Percentiles rank a stretch among this genome's conserved stretches.
phyloP scores from a whole-genome alignment of 2,888 invertebrate species.

The Diplazon laetatorius region DNA sequence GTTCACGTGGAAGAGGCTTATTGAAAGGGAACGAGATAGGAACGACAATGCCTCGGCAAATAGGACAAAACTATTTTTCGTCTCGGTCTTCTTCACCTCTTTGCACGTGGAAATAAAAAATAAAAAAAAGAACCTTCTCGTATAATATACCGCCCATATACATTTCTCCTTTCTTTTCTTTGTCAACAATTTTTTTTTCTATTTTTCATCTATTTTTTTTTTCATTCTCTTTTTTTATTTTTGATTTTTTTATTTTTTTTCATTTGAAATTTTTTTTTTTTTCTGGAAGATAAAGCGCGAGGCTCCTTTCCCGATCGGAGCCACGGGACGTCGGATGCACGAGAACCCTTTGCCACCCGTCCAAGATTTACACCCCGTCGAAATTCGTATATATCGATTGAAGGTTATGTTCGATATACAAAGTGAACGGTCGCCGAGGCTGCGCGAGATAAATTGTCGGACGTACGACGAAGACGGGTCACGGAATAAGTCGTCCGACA shows the following conservation, averaged over 20 bases:
- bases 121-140: not conserved
- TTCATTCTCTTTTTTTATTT: not conserved
- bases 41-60: conserved; percentile 21
- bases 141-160: conserved; percentile 32
- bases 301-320: not conserved
- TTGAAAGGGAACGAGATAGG: conserved; percentile 32
- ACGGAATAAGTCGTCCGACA: not conserved
- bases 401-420: conserved; percentile 17
- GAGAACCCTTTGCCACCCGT: not conserved
- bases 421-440: conserved; percentile 25
- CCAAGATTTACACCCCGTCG: conserved; percentile 28
- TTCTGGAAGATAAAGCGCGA: not conserved
- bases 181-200: conserved; percentile 9
- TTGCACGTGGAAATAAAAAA: no score
- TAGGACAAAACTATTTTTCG: conserved; percentile 5
- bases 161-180: conserved; percentile 19
- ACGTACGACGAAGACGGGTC: not conserved
- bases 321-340: conserved; percentile 2
- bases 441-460: conserved; percentile 14
- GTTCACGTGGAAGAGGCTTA: conserved; percentile 27
- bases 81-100: conserved; percentile 19
- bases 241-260: conserved; percentile 12
- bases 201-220: no score
- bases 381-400: conserved; percentile 26
- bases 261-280: conserved; percentile 10